Evolutionary conservation across 2,888 invertebrate genomes (phyloP).

Genomic region (Saturnia pavonia): DNA sequence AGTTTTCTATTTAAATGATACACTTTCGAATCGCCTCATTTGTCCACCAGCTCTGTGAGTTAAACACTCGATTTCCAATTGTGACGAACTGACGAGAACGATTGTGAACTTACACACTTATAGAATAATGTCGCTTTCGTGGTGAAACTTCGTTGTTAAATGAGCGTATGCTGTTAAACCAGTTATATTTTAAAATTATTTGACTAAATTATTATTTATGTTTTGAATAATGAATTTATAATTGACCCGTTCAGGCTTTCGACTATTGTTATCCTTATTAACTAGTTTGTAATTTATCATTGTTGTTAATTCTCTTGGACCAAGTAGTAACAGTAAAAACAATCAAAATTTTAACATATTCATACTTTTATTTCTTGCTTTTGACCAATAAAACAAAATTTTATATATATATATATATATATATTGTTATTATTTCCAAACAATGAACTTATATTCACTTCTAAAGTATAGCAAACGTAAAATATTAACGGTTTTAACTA

Average conservation of each 20-base stretch:
- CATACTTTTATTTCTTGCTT: too few relatives aligned
- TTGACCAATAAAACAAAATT: too few relatives aligned
- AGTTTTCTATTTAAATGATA: conserved; percentile 57
- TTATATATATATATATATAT: too few relatives aligned
- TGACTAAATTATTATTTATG: neutral
- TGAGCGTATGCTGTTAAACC: conserved; percentile 12
- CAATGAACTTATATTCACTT: too few relatives aligned
- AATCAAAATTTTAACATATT: too few relatives aligned
- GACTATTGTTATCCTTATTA: too few relatives aligned
- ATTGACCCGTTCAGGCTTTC: neutral
- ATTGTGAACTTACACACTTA: conserved; percentile 25
- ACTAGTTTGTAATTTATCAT: too few relatives aligned
- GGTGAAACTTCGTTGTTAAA: conserved; percentile 32
- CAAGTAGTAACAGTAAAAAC: too few relatives aligned
- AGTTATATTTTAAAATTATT: neutral
- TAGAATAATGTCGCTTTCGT: conserved; percentile 23
- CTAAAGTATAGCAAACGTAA: too few relatives aligned
- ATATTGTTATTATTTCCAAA: too few relatives aligned
- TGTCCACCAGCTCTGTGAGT: conserved; percentile 40
- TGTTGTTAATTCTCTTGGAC: too few relatives aligned
- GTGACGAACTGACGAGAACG: conserved; percentile 29
- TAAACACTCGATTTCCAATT: conserved; percentile 41
- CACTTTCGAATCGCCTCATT: conserved; percentile 51
- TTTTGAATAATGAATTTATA: neutral
- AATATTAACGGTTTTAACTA: too few relatives aligned